These are phyloP conservation scores for Tragelaphus scriptus DNA, from an alignment of 2,113 vertebrate genomes.

Conservation along the genomic window DNA sequence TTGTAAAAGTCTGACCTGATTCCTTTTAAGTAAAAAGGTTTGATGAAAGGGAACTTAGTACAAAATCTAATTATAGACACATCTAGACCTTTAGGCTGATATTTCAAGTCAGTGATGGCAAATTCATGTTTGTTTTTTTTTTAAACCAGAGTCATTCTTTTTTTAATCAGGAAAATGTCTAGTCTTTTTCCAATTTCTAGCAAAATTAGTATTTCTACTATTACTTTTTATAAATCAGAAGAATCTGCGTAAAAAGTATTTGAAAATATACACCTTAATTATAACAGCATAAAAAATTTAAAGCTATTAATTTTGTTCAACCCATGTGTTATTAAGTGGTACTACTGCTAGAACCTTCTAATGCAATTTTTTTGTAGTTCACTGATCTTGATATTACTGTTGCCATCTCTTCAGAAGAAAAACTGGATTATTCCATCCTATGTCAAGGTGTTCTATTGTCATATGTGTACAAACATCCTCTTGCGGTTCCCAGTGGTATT, in stretches of 20 bases:
- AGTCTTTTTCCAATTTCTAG: conserved; percentile 31
- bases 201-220: conserved; percentile 52
- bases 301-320: conserved; percentile 35
- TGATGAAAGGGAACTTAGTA: conserved; percentile 60
- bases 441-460: not conserved
- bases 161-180: conserved; percentile 58
- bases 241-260: not conserved
- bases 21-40: conserved; percentile 66
- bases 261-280: conserved; percentile 29
- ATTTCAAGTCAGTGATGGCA: conserved; percentile 69
- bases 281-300: not conserved
- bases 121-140: conserved; percentile 63
- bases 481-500: not conserved
- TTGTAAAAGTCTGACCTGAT: conserved; percentile 72
- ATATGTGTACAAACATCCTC: not conserved
- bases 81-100: conserved; percentile 63
- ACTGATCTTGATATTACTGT: not conserved
- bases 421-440: not conserved
- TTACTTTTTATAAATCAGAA: conserved; percentile 51
- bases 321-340: not conserved
- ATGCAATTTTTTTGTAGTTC: not conserved
- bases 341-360: not conserved
- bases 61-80: conserved; percentile 68
- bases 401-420: not conserved
- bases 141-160: conserved; percentile 42